Evolutionary conservation across 2,113 vertebrate genomes (phyloP).

Genomic region (Coryphaenoides rupestris): DNA sequence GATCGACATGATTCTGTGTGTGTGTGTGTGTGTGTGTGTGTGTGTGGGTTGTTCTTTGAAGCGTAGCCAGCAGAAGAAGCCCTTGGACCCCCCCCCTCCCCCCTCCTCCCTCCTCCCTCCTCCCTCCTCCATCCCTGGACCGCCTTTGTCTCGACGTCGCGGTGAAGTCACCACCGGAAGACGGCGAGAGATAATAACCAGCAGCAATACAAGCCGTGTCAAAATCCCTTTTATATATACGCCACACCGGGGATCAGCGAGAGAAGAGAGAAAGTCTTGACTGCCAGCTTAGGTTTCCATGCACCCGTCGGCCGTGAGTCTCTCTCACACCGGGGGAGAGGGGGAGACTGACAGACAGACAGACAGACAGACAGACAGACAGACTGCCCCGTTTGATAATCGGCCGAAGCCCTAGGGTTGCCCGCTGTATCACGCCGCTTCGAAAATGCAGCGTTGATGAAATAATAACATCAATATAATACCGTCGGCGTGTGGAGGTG

Average conservation of each 20-base stretch:
- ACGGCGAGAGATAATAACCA: slow-evolving; percentile 24
- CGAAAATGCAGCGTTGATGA: background rate
- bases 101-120: slow-evolving; percentile 26
- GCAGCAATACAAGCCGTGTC: background rate
- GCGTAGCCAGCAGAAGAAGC: slow-evolving; percentile 40
- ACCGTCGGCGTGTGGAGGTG: too few relatives aligned
- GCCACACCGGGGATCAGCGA: background rate
- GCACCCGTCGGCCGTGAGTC: too few relatives aligned
- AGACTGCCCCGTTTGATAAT: too few relatives aligned
- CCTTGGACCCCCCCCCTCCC: background rate
- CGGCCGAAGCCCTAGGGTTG: too few relatives aligned
- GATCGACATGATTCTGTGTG: background rate
- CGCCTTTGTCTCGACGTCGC: slow-evolving; percentile 26
- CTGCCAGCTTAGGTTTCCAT: slow-evolving; percentile 9
- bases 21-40: background rate
- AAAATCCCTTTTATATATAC: slow-evolving; percentile 13
- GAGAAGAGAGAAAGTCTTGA: slow-evolving; percentile 14
- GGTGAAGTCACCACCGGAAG: slow-evolving; percentile 31
- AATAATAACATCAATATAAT: background rate
- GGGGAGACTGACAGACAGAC: too few relatives aligned
- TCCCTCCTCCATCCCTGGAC: slow-evolving; percentile 12
- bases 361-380: too few relatives aligned
- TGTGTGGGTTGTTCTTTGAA: slow-evolving; percentile 35
- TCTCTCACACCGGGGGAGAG: slow-evolving; percentile 1
- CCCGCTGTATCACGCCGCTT: background rate